phyloP scores from a whole-genome alignment of 2,113 vertebrate genomes.

The Mirounga angustirostris region DNA sequence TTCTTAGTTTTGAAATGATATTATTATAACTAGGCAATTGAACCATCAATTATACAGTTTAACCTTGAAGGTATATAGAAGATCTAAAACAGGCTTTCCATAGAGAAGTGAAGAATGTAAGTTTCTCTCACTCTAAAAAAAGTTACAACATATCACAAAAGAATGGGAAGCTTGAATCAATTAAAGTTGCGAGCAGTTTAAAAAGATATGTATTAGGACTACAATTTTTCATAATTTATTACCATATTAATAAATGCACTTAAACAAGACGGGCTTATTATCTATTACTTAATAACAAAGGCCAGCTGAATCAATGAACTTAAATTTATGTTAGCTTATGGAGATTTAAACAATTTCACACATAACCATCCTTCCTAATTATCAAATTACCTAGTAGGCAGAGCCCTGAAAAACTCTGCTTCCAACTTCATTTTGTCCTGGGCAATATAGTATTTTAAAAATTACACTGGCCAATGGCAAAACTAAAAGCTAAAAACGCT shows the following conservation, averaged over 20 bases:
- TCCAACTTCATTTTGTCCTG: not conserved
- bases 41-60: constrained; percentile 3
- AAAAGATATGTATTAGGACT: not conserved
- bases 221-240: not conserved
- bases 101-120: not conserved
- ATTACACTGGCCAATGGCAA: not conserved
- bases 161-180: not conserved
- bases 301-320: not conserved
- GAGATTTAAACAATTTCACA: constrained; percentile 30
- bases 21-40: not conserved
- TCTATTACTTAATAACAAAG: constrained; percentile 22
- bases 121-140: not conserved
- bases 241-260: constrained; percentile 1
- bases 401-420: not conserved
- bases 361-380: not conserved
- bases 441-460: constrained; percentile 16
- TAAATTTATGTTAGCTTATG: constrained; percentile 7
- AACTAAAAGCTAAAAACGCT: not conserved
- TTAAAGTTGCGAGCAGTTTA: not conserved
- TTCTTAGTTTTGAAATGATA: constrained; percentile 33
- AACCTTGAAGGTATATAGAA: not conserved
- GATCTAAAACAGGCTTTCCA: constrained; percentile 24
- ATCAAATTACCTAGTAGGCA: not conserved
- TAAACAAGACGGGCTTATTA: not conserved
- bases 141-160: not conserved